Evolutionary conservation across 2,797 vertebrate species (phyloP).

Genomic region (Dermochelys coriacea): DNA sequence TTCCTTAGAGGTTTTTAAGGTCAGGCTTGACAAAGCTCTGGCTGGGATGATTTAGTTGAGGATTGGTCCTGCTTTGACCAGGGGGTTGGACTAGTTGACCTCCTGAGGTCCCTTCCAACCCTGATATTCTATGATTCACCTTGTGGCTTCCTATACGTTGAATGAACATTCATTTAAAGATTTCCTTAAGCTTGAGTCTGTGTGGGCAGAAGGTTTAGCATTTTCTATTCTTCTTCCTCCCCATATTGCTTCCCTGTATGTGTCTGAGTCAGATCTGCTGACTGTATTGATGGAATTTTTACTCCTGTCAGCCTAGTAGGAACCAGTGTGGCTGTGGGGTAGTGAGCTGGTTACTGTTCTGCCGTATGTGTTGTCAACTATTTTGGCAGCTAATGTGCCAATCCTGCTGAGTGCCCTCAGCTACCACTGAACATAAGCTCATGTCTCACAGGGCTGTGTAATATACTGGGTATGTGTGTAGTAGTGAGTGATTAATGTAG

Average conservation of each 20-base stretch:
- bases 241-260: neutral
- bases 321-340: neutral
- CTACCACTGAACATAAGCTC: neutral
- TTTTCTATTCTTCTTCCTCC: neutral
- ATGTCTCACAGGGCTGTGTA: neutral
- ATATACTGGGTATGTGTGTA: neutral
- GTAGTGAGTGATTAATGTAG: neutral
- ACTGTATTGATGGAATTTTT: neutral
- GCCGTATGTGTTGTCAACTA: neutral
- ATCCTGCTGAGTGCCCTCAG: neutral
- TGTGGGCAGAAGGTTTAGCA: neutral
- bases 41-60: too few relatives aligned
- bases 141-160: too few relatives aligned
- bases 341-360: neutral
- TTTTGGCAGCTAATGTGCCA: neutral
- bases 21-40: too few relatives aligned
- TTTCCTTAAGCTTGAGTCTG: neutral
- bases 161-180: neutral
- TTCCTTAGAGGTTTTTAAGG: too few relatives aligned
- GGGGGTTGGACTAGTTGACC: too few relatives aligned
- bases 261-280: neutral
- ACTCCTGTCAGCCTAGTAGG: neutral
- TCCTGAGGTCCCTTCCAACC: too few relatives aligned
- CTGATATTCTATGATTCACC: too few relatives aligned
- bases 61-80: too few relatives aligned